Conservation (phyloP, 2,888 invertebrate species). For the Strigamia transsilvanica region DNA sequence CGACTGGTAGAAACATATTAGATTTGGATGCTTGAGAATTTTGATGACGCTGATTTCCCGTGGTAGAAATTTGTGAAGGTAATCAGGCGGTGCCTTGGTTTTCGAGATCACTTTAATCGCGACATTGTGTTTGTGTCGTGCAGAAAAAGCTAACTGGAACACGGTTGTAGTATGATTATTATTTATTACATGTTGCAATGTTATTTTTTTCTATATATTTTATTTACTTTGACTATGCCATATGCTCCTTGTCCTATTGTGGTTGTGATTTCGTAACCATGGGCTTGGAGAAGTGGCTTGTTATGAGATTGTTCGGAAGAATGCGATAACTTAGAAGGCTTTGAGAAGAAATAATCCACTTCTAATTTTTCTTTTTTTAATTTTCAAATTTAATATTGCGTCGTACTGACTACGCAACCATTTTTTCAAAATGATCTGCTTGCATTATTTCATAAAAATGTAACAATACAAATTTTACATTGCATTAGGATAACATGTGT, state of each 20-base stretch:
- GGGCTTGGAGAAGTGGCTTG: constrained; percentile 27
- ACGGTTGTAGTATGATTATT: too few relatives aligned
- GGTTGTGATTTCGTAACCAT: constrained; percentile 60
- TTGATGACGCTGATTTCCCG: constrained; percentile 62
- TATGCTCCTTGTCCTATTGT: constrained; percentile 62
- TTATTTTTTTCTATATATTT: background rate
- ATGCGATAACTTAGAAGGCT: background rate
- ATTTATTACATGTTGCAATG: too few relatives aligned
- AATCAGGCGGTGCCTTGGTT: constrained; percentile 61
- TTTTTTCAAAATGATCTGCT: background rate
- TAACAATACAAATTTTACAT: background rate
- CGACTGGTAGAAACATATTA: constrained; percentile 60
- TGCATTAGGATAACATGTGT: too few relatives aligned
- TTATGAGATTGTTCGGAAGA: background rate
- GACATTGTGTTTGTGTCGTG: constrained; percentile 60
- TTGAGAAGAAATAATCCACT: constrained; percentile 26
- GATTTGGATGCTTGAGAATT: constrained; percentile 60
- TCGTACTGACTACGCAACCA: too few relatives aligned
- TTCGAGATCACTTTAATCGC: constrained; percentile 63
- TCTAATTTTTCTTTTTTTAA: constrained; percentile 21
- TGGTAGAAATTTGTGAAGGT: constrained; percentile 62
- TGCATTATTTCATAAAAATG: background rate
- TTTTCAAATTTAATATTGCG: background rate
- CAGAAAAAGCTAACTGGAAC: constrained; percentile 59
- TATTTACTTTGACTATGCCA: constrained; percentile 60